These are phyloP conservation scores for Syngnathus typhle DNA, from an alignment of 2,113 vertebrate genomes.

Conservation along the genomic window DNA sequence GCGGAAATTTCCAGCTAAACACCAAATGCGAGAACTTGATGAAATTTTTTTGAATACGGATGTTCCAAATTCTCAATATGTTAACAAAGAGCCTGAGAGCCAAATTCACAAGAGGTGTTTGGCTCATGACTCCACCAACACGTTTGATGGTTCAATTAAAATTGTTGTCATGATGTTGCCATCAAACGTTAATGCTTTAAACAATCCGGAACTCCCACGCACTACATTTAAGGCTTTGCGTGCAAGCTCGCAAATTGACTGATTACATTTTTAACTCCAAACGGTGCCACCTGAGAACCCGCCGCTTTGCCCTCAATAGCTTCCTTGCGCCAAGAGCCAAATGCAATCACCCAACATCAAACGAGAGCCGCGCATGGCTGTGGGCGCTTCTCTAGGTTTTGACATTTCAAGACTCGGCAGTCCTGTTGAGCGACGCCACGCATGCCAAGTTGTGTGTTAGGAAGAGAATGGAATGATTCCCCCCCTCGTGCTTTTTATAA, in stretches of 20 bases:
- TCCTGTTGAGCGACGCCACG: constrained; percentile 6
- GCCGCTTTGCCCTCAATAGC: constrained; percentile 11
- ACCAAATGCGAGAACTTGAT: neutral
- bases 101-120: neutral
- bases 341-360: constrained; percentile 22
- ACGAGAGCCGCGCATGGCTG: constrained; percentile 22
- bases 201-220: neutral
- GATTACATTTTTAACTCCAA: neutral
- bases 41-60: neutral
- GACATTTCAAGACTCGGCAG: constrained; percentile 37
- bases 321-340: constrained; percentile 13
- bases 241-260: neutral
- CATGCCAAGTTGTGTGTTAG: constrained; percentile 2
- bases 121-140: neutral
- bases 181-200: neutral
- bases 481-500: constrained; percentile 10
- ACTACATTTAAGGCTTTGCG: neutral
- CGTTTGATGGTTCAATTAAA: neutral
- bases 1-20: neutral
- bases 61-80: neutral
- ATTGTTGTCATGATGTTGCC: neutral
- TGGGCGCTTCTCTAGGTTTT: constrained; percentile 11
- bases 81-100: too few species aligned
- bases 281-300: neutral
- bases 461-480: neutral